These are phyloP conservation scores for Tetropium fuscum DNA, from an alignment of 2,888 invertebrate species.

Conservation along the genomic window DNA sequence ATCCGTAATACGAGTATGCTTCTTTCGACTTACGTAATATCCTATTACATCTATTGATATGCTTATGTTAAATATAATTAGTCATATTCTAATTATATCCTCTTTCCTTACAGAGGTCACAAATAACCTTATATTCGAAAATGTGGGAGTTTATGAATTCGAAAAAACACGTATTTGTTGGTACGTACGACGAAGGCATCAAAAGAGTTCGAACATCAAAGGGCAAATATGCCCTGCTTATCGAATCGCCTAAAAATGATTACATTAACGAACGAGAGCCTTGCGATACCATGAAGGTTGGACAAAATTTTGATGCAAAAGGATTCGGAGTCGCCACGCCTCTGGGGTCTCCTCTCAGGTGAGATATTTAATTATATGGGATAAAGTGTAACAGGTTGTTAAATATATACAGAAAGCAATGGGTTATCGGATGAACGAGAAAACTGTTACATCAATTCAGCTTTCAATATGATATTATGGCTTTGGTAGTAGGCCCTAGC, in stretches of 20 bases:
- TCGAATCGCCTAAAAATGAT: conserved; percentile 84
- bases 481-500: too few relatives aligned
- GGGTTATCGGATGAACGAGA: too few relatives aligned
- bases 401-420: background rate
- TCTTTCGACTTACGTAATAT: too few relatives aligned
- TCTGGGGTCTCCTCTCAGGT: conserved; percentile 92
- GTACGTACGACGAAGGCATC: conserved; percentile 86
- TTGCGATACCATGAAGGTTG: conserved; percentile 96
- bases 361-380: conserved; percentile 50
- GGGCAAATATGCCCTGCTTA: conserved; percentile 85
- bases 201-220: conserved; percentile 80
- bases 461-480: too few relatives aligned
- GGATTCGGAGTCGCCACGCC: conserved; percentile 97
- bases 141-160: conserved; percentile 97
- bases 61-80: background rate
- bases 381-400: background rate
- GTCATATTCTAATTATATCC: background rate
- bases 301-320: conserved; percentile 85
- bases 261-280: conserved; percentile 91
- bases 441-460: too few relatives aligned
- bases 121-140: conserved; percentile 86
- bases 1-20: too few relatives aligned
- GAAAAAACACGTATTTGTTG: conserved; percentile 84
- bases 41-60: background rate
- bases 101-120: conserved; percentile 75